Percentiles rank a stretch among this genome's conserved stretches.
Evolutionary conservation across 2,888 invertebrate genomes (phyloP).

Genomic region (Formica aserva): DNA sequence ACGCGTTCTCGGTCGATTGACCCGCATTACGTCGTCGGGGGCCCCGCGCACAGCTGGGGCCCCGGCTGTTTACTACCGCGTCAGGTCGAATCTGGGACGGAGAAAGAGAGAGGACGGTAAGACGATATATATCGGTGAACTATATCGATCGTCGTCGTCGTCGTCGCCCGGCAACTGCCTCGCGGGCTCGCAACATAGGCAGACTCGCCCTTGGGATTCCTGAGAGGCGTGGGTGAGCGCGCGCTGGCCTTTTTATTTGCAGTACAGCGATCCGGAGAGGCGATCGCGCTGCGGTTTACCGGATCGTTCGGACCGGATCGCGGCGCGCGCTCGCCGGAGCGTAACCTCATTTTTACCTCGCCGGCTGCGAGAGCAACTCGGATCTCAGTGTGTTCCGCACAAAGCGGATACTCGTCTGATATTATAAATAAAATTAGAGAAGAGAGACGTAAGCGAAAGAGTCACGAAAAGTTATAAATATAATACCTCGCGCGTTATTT

Average conservation of each 20-base stretch:
- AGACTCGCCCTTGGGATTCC: slow-evolving; percentile 77
- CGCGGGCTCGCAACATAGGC: slow-evolving; percentile 46
- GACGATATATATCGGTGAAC: slow-evolving; percentile 57
- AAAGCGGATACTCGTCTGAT: slow-evolving; percentile 11
- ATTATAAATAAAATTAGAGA: not conserved
- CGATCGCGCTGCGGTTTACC: slow-evolving; percentile 57
- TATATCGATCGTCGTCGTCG: slow-evolving; percentile 59
- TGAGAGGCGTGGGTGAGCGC: slow-evolving; percentile 76
- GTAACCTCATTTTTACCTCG: slow-evolving; percentile 54
- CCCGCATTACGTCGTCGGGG: slow-evolving; percentile 69
- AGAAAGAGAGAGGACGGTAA: slow-evolving; percentile 67
- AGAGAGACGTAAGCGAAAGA: not conserved
- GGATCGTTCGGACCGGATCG: slow-evolving; percentile 47
- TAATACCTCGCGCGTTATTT: not conserved
- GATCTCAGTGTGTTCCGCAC: not conserved
- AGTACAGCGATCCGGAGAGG: slow-evolving; percentile 48
- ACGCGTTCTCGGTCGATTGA: slow-evolving; percentile 63
- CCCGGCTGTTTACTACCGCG: slow-evolving; percentile 59
- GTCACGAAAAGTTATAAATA: not conserved
- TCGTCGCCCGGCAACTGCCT: slow-evolving; percentile 46
- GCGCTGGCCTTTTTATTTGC: slow-evolving; percentile 62
- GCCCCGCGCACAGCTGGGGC: slow-evolving; percentile 58
- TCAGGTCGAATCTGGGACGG: slow-evolving; percentile 69
- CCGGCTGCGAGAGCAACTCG: slow-evolving; percentile 16
- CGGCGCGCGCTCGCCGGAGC: slow-evolving; percentile 58